phyloP scores from a whole-genome alignment of 1,140 invertebrate species.

The Paraescarpia echinospica region DNA sequence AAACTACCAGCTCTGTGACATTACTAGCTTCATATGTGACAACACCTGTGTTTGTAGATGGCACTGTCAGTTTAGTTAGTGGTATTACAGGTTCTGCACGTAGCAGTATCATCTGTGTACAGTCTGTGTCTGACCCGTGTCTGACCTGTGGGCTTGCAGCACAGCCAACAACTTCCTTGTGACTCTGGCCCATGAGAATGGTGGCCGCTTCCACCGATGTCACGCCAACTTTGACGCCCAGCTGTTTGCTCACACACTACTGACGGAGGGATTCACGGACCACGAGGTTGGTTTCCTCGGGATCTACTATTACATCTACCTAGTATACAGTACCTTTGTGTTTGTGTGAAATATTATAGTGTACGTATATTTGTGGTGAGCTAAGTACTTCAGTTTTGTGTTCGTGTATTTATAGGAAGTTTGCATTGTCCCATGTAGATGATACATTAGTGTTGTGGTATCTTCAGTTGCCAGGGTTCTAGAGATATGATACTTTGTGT shows the following conservation, averaged over 20 bases:
- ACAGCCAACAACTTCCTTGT: constrained; percentile 33
- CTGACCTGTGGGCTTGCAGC: neutral
- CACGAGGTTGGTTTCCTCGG: constrained; percentile 40
- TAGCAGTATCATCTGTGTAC: neutral
- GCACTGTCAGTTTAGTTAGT: neutral
- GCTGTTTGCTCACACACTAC: constrained; percentile 55
- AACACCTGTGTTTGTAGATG: neutral
- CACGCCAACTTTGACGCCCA: constrained; percentile 56
- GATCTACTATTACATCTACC: neutral
- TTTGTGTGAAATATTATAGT: neutral
- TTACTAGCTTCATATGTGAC: neutral
- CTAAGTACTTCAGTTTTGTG: neutral
- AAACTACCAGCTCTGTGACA: neutral
- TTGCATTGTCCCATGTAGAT: too few relatives aligned
- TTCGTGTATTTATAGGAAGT: neutral
- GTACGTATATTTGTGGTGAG: neutral
- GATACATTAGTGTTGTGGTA: constrained; percentile 38
- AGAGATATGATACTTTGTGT: constrained; percentile 49
- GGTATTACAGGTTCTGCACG: neutral
- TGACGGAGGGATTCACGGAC: constrained; percentile 53
- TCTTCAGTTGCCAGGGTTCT: constrained; percentile 55
- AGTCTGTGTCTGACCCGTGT: neutral
- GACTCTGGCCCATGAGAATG: constrained; percentile 50
- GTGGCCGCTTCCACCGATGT: constrained; percentile 54
- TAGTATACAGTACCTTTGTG: too few relatives aligned